Base-by-base conservation (phyloP, 2,888 invertebrate species). In the Idaea dimidiata region DNA sequence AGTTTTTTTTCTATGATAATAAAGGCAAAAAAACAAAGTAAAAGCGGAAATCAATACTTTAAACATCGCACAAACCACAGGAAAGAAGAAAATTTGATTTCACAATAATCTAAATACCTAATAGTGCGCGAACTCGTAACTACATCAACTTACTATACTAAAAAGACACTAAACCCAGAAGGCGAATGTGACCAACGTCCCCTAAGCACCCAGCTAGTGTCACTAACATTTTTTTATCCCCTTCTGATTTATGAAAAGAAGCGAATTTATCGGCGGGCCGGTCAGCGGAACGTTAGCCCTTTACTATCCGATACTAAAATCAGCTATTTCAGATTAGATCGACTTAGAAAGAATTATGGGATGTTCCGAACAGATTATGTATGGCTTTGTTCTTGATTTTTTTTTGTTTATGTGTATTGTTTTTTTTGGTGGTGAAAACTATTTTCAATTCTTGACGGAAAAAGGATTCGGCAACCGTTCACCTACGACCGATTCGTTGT, bases 231-330 rank as follows among this genome's bases (percentile, higher is more conserved):
- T 71, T 71, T 72, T 71, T 69, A 76, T 71, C 71, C 56, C 72
- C 68, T 65, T 72, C 73, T 82, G 81, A 81, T 82, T 81, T 80
- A 82, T 82, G 78, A 76, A 75, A 75, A 76, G 72, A 70, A 72
- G 73, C 72, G 66, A 74, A 81, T 82, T 81, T 81, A 81, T 81
- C 72, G 71, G 61, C 69, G 60, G 58, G 69, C 74, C 56, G 78
- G 79, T 82, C 82, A 82, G 81, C 80, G 69, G 66, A 72, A 71
- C 71, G 66, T 60, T 63, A 66, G 67, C 69, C 71, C 69, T 75
- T 71, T 71, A 67, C 69, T 70, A 71, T 73, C 71, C 71, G 75
- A 66, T 67, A 72, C 70, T 73, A 70, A 75, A 78, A 72, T 76
- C 74, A 74, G 72, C 70, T 72, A 79, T 76, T 75, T 67, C 67